Conservation (phyloP, 2,113 vertebrate species). For the Maccullochella peelii region DNA sequence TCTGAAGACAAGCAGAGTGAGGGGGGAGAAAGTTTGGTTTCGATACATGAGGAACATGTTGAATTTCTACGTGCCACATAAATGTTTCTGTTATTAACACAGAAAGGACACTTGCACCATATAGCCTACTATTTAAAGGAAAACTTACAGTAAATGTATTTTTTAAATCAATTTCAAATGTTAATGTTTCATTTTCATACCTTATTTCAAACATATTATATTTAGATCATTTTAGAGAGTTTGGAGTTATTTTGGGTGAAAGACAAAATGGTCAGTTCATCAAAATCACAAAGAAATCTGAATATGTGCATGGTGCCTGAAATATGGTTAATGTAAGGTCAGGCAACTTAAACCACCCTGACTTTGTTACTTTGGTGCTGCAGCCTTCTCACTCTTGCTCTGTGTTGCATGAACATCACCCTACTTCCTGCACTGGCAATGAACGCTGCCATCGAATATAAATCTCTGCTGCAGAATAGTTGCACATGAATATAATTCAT, state of each 20-base stretch:
- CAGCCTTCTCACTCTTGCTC: background rate
- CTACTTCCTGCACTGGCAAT: background rate
- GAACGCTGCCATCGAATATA: background rate
- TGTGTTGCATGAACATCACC: background rate
- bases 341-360: background rate
- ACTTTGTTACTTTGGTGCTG: background rate
- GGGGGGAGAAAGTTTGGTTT: background rate
- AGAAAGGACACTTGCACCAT: background rate
- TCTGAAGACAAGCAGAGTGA: background rate
- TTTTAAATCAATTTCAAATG: background rate
- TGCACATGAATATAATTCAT: constrained; percentile 17
- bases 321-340: no score
- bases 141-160: background rate
- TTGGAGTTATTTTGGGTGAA: background rate
- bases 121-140: background rate
- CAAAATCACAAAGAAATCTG: background rate
- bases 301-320: background rate
- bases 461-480: constrained; percentile 33
- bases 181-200: background rate
- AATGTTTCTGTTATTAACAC: background rate
- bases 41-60: no score
- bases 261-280: background rate
- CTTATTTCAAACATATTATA: no score
- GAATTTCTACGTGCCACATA: background rate
- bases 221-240: background rate